Evolutionary conservation across 2,113 vertebrate species (phyloP).

Genomic region (Myanophis thanlyinensis): DNA sequence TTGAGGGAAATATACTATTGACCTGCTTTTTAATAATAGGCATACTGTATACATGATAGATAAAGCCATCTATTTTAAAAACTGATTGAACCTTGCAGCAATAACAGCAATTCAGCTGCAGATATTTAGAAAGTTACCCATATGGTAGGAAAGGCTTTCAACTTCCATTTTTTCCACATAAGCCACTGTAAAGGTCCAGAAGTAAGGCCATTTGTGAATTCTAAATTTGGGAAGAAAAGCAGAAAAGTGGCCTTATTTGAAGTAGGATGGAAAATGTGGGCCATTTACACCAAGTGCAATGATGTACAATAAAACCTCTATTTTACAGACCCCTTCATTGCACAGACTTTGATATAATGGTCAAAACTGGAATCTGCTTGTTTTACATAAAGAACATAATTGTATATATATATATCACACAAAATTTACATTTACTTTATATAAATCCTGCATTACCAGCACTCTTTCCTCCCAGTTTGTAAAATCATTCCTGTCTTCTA

Average conservation of each 20-base stretch:
- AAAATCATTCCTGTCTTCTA: slow-evolving; percentile 40
- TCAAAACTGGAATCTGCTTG: not conserved
- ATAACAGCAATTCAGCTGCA: not conserved
- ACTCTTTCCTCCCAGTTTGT: not conserved
- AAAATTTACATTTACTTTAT: not conserved
- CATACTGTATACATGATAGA: slow-evolving; percentile 13
- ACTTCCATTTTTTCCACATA: not conserved
- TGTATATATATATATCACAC: not conserved
- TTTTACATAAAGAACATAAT: not conserved
- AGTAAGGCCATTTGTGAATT: not conserved
- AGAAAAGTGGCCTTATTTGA: slow-evolving; percentile 36
- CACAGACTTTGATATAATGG: not conserved
- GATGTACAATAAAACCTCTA: slow-evolving; percentile 28
- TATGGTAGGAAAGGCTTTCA: not conserved
- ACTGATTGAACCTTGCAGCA: not conserved
- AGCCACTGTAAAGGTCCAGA: not conserved
- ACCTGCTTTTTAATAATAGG: not conserved
- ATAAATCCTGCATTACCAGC: not conserved
- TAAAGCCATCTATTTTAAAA: not conserved
- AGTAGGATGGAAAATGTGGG: slow-evolving; percentile 47
- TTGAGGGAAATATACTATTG: not conserved
- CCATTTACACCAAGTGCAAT: slow-evolving; percentile 36
- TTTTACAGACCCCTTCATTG: not conserved
- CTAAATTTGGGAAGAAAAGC: slow-evolving; percentile 38
- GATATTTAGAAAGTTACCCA: not conserved